Base-by-base conservation (phyloP, 2,113 vertebrate genomes). In the Pteropus alecto region DNA sequence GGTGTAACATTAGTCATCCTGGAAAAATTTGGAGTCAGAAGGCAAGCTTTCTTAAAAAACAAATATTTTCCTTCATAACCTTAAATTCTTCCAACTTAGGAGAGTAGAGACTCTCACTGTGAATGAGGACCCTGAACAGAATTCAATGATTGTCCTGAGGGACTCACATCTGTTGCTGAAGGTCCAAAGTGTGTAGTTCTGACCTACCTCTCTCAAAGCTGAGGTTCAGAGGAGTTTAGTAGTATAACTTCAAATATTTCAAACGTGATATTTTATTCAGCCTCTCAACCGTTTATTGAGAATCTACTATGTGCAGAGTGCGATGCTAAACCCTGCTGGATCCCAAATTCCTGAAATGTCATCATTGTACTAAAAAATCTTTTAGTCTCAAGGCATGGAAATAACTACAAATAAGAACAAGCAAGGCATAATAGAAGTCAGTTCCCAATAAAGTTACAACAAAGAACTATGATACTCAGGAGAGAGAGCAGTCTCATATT, bases 81-180 rank as follows among this genome's bases (percentile, higher is more conserved):
- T 68, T 58, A 30, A 65, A 46, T 46, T 46, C 61, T 93, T 86
- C 15, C 4, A 0, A 7, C 14, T 21, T 28, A 19, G 11, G 15
- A 74, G 6, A 24, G 33, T 30, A 56, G 65, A 16, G 38, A 48
- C 26, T 61, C 15, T 15, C 38, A 33, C 28, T 3, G 8, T 9
- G 22, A 35, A 6, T 7, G 22, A 48, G 51, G 30, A 14, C 35
- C 24, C 54, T 61, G 38, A 82, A 38, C 41, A 48, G 54, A 60
- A 46, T 22, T 1, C 30, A 21, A 38, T 19, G 46, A 7, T 60
- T 41, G 4, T 18, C 28, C 7, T 46, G 30, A 46, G 33, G 41
- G 38, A 7, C 51, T 87, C 33, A 11, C 0, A 2, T 28, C 22
- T 16, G 16, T 15, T n/a, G 6, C 30, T 2, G 0, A 26, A 77